Evolutionary conservation across 2,888 invertebrate species (phyloP), one percentile per base, ranked within the genome.

Genomic region (Habroteleia sp.): DNA sequence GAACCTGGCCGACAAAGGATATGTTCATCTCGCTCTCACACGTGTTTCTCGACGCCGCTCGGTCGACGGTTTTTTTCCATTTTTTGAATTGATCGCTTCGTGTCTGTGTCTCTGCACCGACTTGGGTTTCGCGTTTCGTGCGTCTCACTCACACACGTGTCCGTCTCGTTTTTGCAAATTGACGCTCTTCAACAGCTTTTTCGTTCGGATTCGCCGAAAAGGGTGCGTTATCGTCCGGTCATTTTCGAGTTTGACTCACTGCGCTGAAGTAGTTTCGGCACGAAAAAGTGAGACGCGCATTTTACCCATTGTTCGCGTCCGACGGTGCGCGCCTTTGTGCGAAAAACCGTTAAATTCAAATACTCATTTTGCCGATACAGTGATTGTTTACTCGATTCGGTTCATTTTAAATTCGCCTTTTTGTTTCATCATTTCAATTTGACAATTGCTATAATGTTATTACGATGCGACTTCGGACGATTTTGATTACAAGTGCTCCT

Each of bases 311-410:
- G 50, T 63, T 63, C 20, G 29, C 23, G 33, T 50, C 63, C 63
- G 63, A 63, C 63, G 63, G 63, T 25, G 7, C 2, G 7, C 48
- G 39, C 27, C 50, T 63, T 50, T 50, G 50, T 50, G 17, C 31
- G 16, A 48, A 50, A 63, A 63, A 39, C 48, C 62, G 62, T 62
- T 62, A 39, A 62, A 62, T 62, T 48, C 11, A 10, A 44, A 58
- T n/a, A n/a, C n/a, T n/a, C n/a, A n/a, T n/a, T n/a, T n/a, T n/a
- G n/a, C n/a, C n/a, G n/a, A n/a, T n/a, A n/a, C n/a, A n/a, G n/a
- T n/a, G n/a, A n/a, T n/a, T n/a, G n/a, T n/a, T n/a, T n/a, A n/a
- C n/a, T n/a, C n/a, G n/a, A n/a, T n/a, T n/a, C n/a, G n/a, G n/a
- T n/a, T n/a, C n/a, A n/a, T n/a, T n/a, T n/a, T n/a, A n/a, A n/a